phyloP scores from a whole-genome alignment of 2,113 vertebrate genomes.

The Proterorhinus semilunaris region DNA sequence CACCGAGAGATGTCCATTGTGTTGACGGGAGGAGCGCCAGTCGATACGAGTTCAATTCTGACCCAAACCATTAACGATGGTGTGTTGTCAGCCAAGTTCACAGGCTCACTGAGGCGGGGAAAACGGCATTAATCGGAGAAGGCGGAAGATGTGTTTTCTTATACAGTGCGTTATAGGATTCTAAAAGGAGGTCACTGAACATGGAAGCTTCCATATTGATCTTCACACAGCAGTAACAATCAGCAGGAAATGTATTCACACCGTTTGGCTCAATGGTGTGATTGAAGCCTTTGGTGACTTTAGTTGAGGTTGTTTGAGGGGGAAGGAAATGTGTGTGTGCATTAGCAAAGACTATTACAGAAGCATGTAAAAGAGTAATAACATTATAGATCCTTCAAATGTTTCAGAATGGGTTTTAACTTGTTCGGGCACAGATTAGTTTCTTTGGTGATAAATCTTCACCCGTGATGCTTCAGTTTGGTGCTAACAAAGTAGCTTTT shows the following conservation, averaged over 20 bases:
- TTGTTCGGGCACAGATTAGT: too few relatives aligned
- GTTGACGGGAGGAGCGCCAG: neutral
- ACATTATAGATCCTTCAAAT: too few relatives aligned
- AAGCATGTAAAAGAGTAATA: too few relatives aligned
- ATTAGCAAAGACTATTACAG: too few relatives aligned
- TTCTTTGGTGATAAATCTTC: too few relatives aligned
- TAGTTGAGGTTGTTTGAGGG: too few relatives aligned
- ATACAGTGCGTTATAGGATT: neutral
- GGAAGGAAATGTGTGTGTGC: too few relatives aligned
- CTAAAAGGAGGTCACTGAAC: neutral
- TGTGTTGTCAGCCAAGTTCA: neutral
- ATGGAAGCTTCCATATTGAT: neutral
- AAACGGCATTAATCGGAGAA: neutral
- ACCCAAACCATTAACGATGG: neutral
- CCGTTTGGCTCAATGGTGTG: too few relatives aligned
- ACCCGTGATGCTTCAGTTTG: too few relatives aligned
- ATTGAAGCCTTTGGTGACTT: too few relatives aligned
- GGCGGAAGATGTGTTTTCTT: neutral
- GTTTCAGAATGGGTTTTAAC: too few relatives aligned
- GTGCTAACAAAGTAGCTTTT: too few relatives aligned
- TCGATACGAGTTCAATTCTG: neutral
- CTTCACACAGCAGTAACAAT: neutral
- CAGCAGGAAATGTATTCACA: neutral
- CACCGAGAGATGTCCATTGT: neutral
- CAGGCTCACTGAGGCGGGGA: neutral